Conservation (phyloP, 2,888 invertebrate genomes). For the Cancer borealis region DNA sequence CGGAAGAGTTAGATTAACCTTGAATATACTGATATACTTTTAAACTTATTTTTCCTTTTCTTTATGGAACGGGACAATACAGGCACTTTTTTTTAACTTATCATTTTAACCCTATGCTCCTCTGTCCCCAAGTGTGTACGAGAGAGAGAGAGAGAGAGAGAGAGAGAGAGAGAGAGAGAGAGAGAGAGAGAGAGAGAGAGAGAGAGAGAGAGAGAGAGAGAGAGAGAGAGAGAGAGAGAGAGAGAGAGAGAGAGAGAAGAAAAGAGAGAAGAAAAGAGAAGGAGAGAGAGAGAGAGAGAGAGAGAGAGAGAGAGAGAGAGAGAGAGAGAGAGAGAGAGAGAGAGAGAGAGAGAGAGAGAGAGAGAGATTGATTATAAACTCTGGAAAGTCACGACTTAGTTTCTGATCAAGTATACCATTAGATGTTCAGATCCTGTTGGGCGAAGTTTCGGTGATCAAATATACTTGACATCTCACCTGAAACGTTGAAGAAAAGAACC, state of each 20-base stretch:
- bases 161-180: neutral
- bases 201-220: too few relatives aligned
- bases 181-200: neutral
- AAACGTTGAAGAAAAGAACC: neutral
- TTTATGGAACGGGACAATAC: neutral
- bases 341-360: constrained; percentile 1
- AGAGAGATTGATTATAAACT: neutral
- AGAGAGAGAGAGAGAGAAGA: neutral
- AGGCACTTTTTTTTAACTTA: neutral
- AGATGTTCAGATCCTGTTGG: neutral
- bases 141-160: neutral
- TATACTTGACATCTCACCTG: neutral
- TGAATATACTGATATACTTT: neutral
- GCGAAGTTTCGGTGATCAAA: neutral
- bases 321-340: neutral
- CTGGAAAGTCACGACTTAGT: neutral
- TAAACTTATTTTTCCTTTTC: neutral
- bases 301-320: too few relatives aligned
- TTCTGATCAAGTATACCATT: neutral
- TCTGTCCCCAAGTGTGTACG: neutral
- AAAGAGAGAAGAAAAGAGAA: too few relatives aligned
- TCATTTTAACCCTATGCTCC: neutral
- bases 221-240: too few relatives aligned
- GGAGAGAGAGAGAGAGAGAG: too few relatives aligned
- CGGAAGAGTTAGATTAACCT: neutral